Conservation (phyloP, 2,888 invertebrate species). For the Yponomeuta cagnagella region DNA sequence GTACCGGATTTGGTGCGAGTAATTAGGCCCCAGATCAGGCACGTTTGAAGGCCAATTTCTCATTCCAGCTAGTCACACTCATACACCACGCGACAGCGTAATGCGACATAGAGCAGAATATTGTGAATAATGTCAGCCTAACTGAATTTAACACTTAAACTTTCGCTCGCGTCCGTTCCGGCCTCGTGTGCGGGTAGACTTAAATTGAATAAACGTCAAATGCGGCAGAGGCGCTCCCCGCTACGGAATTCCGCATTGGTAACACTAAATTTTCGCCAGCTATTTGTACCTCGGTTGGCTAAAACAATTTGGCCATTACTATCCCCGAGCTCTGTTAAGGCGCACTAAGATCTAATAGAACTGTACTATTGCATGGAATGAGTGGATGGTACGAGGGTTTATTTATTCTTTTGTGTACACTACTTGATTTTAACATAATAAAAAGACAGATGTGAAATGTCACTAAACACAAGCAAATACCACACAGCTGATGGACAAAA, state of each 20-base stretch:
- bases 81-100: neutral
- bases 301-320: slow-evolving; percentile 13
- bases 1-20: too few relatives aligned
- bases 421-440: too few relatives aligned
- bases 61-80: neutral
- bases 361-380: too few relatives aligned
- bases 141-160: slow-evolving; percentile 51
- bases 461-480: too few relatives aligned
- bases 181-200: slow-evolving; percentile 3
- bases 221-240: slow-evolving; percentile 30
- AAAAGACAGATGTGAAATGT: too few relatives aligned
- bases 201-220: slow-evolving; percentile 53
- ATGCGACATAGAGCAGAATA: slow-evolving; percentile 6
- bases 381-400: too few relatives aligned
- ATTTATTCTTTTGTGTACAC: too few relatives aligned
- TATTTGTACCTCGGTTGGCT: slow-evolving; percentile 16
- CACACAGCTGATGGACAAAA: too few relatives aligned
- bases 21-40: too few relatives aligned
- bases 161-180: slow-evolving; percentile 24
- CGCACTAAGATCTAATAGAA: too few relatives aligned
- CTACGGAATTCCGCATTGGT: slow-evolving; percentile 28
- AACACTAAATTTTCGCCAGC: slow-evolving; percentile 41
- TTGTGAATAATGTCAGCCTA: slow-evolving; percentile 19
- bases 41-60: too few relatives aligned
- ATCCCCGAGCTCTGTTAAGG: neutral